Conservation (phyloP, 2,888 invertebrate genomes). For the Drosophila prolongata region DNA sequence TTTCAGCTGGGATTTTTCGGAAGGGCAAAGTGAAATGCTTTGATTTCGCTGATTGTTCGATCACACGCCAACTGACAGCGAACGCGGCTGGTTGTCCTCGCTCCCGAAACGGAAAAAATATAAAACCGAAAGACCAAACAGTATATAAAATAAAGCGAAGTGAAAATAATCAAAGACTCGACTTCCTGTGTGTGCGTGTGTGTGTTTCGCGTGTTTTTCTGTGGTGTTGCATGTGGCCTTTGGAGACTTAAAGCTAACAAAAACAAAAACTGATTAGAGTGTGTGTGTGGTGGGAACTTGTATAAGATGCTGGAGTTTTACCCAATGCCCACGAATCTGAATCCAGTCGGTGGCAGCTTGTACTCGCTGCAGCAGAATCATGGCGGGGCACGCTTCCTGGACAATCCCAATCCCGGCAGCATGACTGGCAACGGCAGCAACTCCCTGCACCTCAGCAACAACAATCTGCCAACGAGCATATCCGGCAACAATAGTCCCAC, state of each 20-base stretch:
- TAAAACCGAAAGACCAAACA: conserved; percentile 3
- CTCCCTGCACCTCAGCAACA: conserved; percentile 48
- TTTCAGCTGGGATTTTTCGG: conserved; percentile 65
- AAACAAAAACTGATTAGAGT: conserved; percentile 3
- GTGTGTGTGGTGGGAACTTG: conserved; percentile 20
- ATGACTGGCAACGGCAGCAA: conserved; percentile 44
- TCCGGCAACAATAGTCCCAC: conserved; percentile 64
- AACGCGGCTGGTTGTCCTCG: conserved; percentile 82
- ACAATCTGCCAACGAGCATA: conserved; percentile 59
- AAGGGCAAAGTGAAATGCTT: conserved; percentile 79
- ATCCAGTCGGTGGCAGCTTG: conserved; percentile 81
- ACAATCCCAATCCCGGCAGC: conserved; percentile 69
- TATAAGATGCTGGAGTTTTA: conserved; percentile 84
- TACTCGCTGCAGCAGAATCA: conserved; percentile 82
- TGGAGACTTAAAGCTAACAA: conserved; percentile 1
- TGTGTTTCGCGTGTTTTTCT: conserved; percentile 23
- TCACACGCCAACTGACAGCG: conserved; percentile 84
- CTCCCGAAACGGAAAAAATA: conserved; percentile 25
- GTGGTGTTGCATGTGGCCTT: conserved; percentile 1
- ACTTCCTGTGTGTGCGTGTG: neutral
- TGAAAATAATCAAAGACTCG: conserved; percentile 4
- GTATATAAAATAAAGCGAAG: neutral
- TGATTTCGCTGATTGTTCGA: conserved; percentile 81
- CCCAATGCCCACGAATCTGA: conserved; percentile 84
- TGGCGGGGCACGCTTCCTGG: conserved; percentile 81